Evolutionary conservation across 2,888 invertebrate species (phyloP).

Genomic region (Plagodis dolabraria): DNA sequence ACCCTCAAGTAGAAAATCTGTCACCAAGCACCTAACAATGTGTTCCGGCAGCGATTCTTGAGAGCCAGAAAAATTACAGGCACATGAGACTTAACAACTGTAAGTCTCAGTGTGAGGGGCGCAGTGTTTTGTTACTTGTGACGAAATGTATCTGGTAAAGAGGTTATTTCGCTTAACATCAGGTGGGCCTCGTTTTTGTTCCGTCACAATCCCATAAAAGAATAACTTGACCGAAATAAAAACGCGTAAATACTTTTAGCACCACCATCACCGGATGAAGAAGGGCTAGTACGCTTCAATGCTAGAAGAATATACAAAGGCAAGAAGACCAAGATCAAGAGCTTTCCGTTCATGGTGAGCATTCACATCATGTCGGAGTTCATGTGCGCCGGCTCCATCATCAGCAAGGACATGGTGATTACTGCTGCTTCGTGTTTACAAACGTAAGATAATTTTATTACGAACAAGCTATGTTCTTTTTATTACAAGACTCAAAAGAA

Average conservation of each 20-base stretch:
- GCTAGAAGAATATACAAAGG: constrained; percentile 47
- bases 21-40: no score
- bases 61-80: no score
- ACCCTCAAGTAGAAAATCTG: no score
- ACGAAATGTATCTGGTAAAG: no score
- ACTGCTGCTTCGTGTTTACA: constrained; percentile 58
- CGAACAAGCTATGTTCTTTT: constrained; percentile 5
- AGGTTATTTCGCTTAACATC: no score
- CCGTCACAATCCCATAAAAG: no score
- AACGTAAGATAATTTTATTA: constrained; percentile 41
- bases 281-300: constrained; percentile 4
- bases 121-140: no score
- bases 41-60: no score
- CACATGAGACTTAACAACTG: no score
- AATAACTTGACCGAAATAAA: neutral
- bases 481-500: neutral
- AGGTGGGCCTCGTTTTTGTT: no score
- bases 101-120: no score
- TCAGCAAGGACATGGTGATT: constrained; percentile 49
- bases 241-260: constrained; percentile 8
- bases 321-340: constrained; percentile 30
- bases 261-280: constrained; percentile 20
- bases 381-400: constrained; percentile 51
- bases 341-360: constrained; percentile 52
- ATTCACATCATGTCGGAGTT: constrained; percentile 45